Conservation (phyloP, 2,113 vertebrate genomes). For the Todiramphus chloris region DNA sequence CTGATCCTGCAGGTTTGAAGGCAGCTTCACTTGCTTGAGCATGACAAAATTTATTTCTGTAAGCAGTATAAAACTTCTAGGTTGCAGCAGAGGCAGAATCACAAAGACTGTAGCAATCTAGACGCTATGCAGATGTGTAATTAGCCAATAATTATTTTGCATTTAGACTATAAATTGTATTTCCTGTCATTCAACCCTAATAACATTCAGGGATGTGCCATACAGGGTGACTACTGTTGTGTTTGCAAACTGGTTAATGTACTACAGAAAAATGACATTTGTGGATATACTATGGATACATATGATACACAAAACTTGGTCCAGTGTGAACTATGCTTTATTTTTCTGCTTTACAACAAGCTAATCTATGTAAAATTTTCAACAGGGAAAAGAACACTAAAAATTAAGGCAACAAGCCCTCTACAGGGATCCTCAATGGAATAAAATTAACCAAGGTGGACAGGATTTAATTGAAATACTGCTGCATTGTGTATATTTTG, state of each 20-base stretch:
- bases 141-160: background rate
- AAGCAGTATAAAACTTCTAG: background rate
- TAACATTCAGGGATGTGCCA: background rate
- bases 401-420: background rate
- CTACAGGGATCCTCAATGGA: background rate
- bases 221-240: rapidly evolving
- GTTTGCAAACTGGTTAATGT: background rate
- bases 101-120: background rate
- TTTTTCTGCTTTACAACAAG: background rate
- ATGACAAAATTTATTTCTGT: background rate
- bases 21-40: background rate
- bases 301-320: background rate
- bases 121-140: background rate
- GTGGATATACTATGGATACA: background rate
- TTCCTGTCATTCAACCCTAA: background rate
- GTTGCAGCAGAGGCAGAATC: background rate
- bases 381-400: background rate
- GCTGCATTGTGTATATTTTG: background rate
- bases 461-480: background rate
- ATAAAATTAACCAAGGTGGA: background rate
- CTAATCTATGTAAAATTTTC: background rate
- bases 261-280: background rate
- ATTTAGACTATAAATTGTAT: background rate
- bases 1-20: background rate
- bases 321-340: background rate